phyloP scores from a whole-genome alignment of 2,113 vertebrate species.

The Sylvia atricapilla region DNA sequence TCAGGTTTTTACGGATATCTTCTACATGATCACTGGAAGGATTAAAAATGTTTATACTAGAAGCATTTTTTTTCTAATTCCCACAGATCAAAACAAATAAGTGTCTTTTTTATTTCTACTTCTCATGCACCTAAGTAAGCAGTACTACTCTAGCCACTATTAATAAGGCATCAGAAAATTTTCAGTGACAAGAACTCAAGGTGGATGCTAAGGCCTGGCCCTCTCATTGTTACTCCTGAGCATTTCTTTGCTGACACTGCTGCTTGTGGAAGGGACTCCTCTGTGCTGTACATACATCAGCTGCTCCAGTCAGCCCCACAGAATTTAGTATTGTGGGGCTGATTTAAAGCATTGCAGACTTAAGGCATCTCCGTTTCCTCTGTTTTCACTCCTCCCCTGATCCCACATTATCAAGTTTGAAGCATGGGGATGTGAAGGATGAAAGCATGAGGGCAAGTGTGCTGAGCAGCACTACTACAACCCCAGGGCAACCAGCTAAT shows the following conservation, averaged over 20 bases:
- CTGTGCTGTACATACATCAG: neutral
- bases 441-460: neutral
- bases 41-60: neutral
- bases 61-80: neutral
- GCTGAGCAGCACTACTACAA: neutral
- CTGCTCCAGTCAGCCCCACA: neutral
- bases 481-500: neutral
- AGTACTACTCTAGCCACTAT: neutral
- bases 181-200: neutral
- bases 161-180: neutral
- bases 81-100: neutral
- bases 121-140: neutral
- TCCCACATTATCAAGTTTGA: fast-evolving
- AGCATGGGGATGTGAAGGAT: neutral
- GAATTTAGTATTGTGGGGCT: neutral
- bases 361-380: neutral
- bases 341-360: neutral
- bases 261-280: neutral
- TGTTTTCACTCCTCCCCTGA: neutral
- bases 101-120: neutral
- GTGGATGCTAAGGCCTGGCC: neutral
- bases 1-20: neutral
- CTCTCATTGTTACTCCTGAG: neutral
- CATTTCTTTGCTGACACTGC: neutral
- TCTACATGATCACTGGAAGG: neutral